A percentile compares a stretch with the other conserved stretches of the same genome.
Evolutionary conservation across 2,888 invertebrate species (phyloP).

Genomic region (Andrena haemorrhoa): DNA sequence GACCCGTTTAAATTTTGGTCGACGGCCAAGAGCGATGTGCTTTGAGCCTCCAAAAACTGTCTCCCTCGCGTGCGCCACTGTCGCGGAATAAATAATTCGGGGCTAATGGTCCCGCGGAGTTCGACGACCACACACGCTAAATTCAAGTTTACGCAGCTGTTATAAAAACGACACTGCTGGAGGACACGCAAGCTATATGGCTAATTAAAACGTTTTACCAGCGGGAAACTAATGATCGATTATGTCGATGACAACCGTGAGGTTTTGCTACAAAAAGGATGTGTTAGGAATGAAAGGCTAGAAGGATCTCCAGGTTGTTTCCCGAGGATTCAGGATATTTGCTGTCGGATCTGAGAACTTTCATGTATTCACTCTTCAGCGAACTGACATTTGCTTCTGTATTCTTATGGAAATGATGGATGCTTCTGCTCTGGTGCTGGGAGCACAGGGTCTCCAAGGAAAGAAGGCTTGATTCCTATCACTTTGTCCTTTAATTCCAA

Average conservation of each 20-base stretch:
- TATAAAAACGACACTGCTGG: neutral
- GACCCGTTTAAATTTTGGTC: slow-evolving; percentile 30
- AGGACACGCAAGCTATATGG: neutral
- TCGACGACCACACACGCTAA: slow-evolving; percentile 31
- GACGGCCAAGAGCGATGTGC: slow-evolving; percentile 27
- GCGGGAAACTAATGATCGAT: neutral
- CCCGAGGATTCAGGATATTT: too few species aligned
- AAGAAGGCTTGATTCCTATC: too few species aligned
- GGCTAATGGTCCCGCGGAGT: slow-evolving; percentile 34
- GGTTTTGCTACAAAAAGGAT: too few species aligned
- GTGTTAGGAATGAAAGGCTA: too few species aligned
- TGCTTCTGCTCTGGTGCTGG: too few species aligned
- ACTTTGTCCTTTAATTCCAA: neutral
- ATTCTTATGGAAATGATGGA: too few species aligned
- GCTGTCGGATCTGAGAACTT: too few species aligned
- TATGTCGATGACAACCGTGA: too few species aligned
- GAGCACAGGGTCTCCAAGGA: too few species aligned
- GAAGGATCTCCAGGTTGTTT: too few species aligned
- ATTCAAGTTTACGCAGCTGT: neutral
- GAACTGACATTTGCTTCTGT: too few species aligned
- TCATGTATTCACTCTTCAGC: too few species aligned
- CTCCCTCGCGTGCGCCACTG: slow-evolving; percentile 3
- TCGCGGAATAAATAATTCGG: slow-evolving; percentile 46
- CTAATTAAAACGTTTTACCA: slow-evolving; percentile 4
- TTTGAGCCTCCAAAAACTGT: neutral